Evolutionary conservation across 2,113 vertebrate genomes (phyloP), one percentile per base, ranked within the genome.

Genomic region (Rhinoderma darwinii): DNA sequence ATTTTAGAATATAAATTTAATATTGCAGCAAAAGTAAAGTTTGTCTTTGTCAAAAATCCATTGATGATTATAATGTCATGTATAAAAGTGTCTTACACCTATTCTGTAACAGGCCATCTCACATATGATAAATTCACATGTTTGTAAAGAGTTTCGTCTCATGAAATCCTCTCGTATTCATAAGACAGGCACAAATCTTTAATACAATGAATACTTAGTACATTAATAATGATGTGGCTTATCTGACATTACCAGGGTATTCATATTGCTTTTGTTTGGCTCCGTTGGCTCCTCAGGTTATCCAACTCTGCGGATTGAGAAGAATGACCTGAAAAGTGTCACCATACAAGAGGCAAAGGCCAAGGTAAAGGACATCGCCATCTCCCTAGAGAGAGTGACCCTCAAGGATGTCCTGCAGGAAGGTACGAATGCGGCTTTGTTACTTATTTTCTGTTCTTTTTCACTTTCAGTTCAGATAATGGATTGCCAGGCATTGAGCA

Each of bases 281-380:
- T 95, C 91, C 95, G 93, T 92, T 94, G 95, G 94, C 92, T 90
- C 92, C 90, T 90, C 95, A 99, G 98, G 96, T 94, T 99, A 97
- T 88, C 98, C 98, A 77, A 98, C 98, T 0, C 94, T 99, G 73
- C 94, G 97, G 87, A 99, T 99, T 88, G 98, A 99, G 96, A 99
- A 99, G 95, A 99, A 99, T 74, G 98, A 99, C 94, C 94, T 99
- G 84, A 95, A 95, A 95, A 99, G 98, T 83, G 97, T 99, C 84
- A 98, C 97, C 20, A 93, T 99, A 3, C 91, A 96, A 91, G 98
- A 99, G 90, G 98, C 98, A 88, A 99, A 99, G 91, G 96, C 95
- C 84, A 99, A 98, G 92, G 98, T 99, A 88, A 99, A 99, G 91
- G 98, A 99, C 92, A 98, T 99, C 70, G 97, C 98, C 74, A 97